These are phyloP conservation scores for Aleiodes sp. DNA, from an alignment of 1,140 invertebrate species.

Conservation along the genomic window DNA sequence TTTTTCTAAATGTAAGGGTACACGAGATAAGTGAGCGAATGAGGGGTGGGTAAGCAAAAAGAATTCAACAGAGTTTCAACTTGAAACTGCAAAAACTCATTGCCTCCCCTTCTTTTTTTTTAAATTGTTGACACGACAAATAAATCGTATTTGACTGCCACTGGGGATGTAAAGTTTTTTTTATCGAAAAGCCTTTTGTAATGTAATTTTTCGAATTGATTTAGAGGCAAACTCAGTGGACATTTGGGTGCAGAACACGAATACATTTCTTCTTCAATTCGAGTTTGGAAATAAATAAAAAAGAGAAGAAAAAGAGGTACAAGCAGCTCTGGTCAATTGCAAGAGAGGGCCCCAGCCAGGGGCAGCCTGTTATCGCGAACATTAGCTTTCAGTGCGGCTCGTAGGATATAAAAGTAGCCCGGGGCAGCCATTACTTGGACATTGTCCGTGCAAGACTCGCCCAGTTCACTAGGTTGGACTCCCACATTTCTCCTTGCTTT, in stretches of 20 bases:
- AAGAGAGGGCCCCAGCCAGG: slow-evolving; percentile 1
- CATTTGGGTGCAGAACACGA: slow-evolving; percentile 1
- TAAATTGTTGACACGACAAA: slow-evolving; percentile 65
- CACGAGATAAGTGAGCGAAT: background rate
- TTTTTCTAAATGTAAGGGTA: slow-evolving; percentile 8
- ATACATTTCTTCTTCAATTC: slow-evolving; percentile 10
- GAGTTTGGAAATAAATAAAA: slow-evolving; percentile 12
- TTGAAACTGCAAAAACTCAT: slow-evolving; percentile 24
- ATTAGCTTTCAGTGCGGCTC: slow-evolving; percentile 60
- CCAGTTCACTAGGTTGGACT: slow-evolving; percentile 32
- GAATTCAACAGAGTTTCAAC: background rate
- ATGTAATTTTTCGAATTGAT: slow-evolving; percentile 4
- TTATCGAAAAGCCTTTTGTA: slow-evolving; percentile 7
- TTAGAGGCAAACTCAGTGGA: background rate
- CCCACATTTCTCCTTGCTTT: slow-evolving; percentile 29
- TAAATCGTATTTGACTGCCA: slow-evolving; percentile 58
- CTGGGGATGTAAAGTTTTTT: slow-evolving; percentile 26
- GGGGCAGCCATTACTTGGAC: slow-evolving; percentile 61
- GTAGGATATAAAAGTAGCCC: slow-evolving; percentile 60
- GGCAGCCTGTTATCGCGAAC: slow-evolving; percentile 55
- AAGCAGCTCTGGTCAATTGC: slow-evolving; percentile 28
- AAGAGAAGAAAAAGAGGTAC: background rate
- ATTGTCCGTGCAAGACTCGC: slow-evolving; percentile 54
- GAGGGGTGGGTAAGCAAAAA: background rate
- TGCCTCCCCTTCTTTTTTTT: slow-evolving; percentile 20